Evolutionary conservation across 2,113 vertebrate genomes (phyloP).

Genomic region (Beaufortia kweichowensis): DNA sequence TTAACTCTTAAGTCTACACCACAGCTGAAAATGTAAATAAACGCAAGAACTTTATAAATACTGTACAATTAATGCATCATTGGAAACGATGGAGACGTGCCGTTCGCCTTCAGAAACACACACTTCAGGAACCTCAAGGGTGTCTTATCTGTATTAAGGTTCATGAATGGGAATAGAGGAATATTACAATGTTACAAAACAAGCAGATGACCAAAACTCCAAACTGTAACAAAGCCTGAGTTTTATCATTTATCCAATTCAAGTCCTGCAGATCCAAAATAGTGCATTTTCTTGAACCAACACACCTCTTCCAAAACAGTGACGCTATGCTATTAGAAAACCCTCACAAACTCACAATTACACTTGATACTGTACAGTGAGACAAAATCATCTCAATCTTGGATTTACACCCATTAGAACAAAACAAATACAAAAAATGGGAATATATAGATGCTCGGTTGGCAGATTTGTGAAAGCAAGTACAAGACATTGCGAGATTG

Average conservation of each 20-base stretch:
- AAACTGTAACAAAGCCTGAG: slow-evolving; percentile 37
- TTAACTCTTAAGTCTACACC: slow-evolving; percentile 43
- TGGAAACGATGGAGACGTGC: not conserved
- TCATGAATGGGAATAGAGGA: not conserved
- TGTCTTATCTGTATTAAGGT: not conserved
- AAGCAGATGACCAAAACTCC: not conserved
- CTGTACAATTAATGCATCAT: slow-evolving; percentile 61
- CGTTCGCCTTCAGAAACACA: not conserved
- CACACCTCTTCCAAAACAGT: slow-evolving; percentile 13
- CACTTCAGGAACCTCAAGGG: not conserved
- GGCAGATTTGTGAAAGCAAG: slow-evolving; percentile 19
- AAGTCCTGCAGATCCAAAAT: slow-evolving; percentile 22
- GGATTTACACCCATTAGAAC: not conserved
- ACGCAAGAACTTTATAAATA: slow-evolving; percentile 58
- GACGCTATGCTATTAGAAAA: not conserved
- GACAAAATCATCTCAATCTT: not conserved
- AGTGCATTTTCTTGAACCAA: slow-evolving; percentile 31
- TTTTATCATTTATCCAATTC: not conserved
- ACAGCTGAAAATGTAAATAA: slow-evolving; percentile 60
- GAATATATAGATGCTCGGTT: not conserved
- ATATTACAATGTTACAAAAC: not conserved
- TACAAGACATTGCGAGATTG: slow-evolving; percentile 37
- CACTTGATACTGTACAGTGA: not conserved
- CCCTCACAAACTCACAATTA: not conserved
- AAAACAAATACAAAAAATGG: not conserved